Evolutionary conservation across 2,888 invertebrate species (phyloP).

Genomic region (Andrena marginata): DNA sequence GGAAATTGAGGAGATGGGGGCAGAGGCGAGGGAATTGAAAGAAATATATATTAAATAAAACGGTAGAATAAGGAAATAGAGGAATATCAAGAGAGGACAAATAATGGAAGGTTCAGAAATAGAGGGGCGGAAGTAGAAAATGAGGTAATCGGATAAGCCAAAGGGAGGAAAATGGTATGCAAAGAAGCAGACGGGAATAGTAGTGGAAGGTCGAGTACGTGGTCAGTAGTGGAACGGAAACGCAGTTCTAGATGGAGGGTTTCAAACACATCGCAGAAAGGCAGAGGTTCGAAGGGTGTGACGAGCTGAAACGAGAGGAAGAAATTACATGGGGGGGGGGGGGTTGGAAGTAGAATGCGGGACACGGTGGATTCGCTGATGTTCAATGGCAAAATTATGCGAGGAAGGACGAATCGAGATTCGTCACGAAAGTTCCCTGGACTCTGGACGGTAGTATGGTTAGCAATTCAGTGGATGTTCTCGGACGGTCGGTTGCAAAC

Average conservation of each 20-base stretch:
- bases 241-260: neutral
- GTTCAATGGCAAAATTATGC: slow-evolving; percentile 73
- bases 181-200: neutral
- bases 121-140: no score
- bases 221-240: neutral
- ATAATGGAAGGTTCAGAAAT: no score
- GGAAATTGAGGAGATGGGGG: no score
- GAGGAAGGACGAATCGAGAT: slow-evolving; percentile 68
- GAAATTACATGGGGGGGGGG: slow-evolving; percentile 35
- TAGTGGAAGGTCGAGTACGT: neutral
- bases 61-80: no score
- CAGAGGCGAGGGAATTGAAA: no score
- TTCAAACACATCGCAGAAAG: slow-evolving; percentile 2
- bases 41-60: no score
- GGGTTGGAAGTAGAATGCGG: slow-evolving; percentile 35
- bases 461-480: slow-evolving; percentile 69
- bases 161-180: no score
- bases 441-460: slow-evolving; percentile 54
- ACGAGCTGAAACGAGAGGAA: slow-evolving; percentile 20
- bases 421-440: slow-evolving; percentile 70
- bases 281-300: slow-evolving; percentile 10
- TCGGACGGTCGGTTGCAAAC: slow-evolving; percentile 61
- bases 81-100: no score
- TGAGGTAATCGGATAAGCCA: no score
- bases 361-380: slow-evolving; percentile 47